These are phyloP conservation scores for Eulithis prunata DNA, from an alignment of 2,888 invertebrate genomes.

Conservation along the genomic window DNA sequence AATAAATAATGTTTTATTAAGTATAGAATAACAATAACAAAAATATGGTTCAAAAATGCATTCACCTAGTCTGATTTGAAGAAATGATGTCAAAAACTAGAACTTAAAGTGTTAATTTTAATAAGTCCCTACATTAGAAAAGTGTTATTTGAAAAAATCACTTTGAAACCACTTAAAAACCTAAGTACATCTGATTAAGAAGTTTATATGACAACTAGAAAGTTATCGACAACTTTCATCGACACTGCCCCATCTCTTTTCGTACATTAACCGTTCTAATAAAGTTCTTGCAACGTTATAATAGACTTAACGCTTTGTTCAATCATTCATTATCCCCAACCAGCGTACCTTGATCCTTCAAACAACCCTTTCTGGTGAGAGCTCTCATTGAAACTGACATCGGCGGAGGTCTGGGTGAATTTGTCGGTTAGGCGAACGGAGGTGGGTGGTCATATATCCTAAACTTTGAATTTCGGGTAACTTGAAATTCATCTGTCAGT, in stretches of 20 bases:
- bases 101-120: too few species aligned
- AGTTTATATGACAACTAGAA: neutral
- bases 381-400: slow-evolving; percentile 49
- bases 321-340: slow-evolving; percentile 78
- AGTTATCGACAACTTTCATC: slow-evolving; percentile 34
- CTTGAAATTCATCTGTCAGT: slow-evolving; percentile 68
- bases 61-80: too few species aligned
- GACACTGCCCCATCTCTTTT: slow-evolving; percentile 48
- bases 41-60: too few species aligned
- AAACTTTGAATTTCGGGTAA: slow-evolving; percentile 68
- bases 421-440: slow-evolving; percentile 47
- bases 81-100: too few species aligned
- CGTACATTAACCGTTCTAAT: slow-evolving; percentile 76
- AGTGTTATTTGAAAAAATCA: too few species aligned
- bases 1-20: too few species aligned
- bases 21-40: too few species aligned
- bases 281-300: slow-evolving; percentile 80
- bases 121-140: too few species aligned
- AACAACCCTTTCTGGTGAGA: slow-evolving; percentile 57
- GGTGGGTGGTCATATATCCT: slow-evolving; percentile 70
- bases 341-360: slow-evolving; percentile 63
- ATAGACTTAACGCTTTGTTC: slow-evolving; percentile 82
- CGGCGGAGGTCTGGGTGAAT: slow-evolving; percentile 50
- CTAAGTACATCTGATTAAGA: too few species aligned
- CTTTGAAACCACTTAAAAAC: too few species aligned